Percentiles rank a stretch among this genome's conserved stretches.
Evolutionary conservation across 2,113 vertebrate species (phyloP).

Genomic region (Rhynchopsitta pachyrhyncha): DNA sequence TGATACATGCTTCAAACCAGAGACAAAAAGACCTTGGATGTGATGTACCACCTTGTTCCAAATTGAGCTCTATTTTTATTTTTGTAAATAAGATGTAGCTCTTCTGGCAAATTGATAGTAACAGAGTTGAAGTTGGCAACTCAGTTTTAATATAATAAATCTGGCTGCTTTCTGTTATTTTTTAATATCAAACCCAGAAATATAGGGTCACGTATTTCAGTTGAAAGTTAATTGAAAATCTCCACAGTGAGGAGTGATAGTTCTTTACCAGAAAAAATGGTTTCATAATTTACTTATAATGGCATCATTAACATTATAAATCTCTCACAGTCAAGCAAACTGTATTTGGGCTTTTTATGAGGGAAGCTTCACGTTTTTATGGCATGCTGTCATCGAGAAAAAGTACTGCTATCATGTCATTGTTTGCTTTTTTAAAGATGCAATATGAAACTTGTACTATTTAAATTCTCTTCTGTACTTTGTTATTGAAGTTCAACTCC

Average conservation of each 20-base stretch:
- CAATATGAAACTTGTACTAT: background rate
- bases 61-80: background rate
- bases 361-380: background rate
- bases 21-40: background rate
- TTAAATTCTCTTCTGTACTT: background rate
- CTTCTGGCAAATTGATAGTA: background rate
- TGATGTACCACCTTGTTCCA: background rate
- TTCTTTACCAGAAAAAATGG: background rate
- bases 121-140: background rate
- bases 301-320: background rate
- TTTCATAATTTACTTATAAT: background rate
- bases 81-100: background rate
- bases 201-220: background rate
- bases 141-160: background rate
- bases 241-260: background rate
- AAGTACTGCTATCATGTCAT: background rate
- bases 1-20: background rate
- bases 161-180: background rate
- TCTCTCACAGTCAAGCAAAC: background rate
- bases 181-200: background rate
- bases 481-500: background rate
- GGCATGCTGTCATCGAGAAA: background rate
- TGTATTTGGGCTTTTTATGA: background rate
- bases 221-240: background rate
- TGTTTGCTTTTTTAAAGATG: background rate